These are phyloP conservation scores for Chelon labrosus DNA, from an alignment of 2,797 vertebrate genomes.

Conservation along the genomic window DNA sequence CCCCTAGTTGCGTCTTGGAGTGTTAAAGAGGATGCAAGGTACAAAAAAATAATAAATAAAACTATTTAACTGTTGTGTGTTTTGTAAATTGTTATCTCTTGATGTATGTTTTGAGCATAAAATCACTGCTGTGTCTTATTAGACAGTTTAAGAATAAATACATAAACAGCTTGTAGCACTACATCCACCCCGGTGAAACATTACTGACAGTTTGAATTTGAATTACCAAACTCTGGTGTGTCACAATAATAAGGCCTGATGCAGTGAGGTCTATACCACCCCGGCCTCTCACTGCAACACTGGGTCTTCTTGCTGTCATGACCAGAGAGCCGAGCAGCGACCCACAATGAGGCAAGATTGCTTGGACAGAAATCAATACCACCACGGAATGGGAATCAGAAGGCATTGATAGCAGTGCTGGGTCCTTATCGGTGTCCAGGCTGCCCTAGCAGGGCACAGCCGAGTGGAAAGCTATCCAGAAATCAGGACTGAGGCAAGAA, in stretches of 20 bases:
- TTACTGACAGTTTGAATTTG: conserved; percentile 44
- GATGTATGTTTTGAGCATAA: conserved; percentile 4
- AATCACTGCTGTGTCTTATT: conserved; percentile 15
- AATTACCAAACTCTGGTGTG: conserved; percentile 77
- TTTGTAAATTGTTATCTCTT: conserved; percentile 25
- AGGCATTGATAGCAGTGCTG: conserved; percentile 85
- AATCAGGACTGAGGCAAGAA: conserved; percentile 75
- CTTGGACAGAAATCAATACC: conserved; percentile 92
- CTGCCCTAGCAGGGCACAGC: conserved; percentile 77
- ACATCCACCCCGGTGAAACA: conserved; percentile 3
- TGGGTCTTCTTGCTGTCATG: conserved; percentile 73
- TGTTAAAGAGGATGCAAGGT: conserved; percentile 41
- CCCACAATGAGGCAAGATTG: conserved; percentile 86
- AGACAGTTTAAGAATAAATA: conserved; percentile 19
- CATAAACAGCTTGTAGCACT: background rate
- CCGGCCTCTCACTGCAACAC: conserved; percentile 77
- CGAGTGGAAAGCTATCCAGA: conserved; percentile 82
- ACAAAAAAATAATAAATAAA: conserved; percentile 22
- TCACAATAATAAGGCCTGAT: conserved; percentile 67
- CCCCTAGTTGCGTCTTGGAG: conserved; percentile 50
- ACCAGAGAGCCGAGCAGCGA: conserved; percentile 86
- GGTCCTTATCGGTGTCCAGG: conserved; percentile 86
- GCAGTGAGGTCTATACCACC: conserved; percentile 64
- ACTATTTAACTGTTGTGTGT: conserved; percentile 33
- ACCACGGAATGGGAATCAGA: conserved; percentile 85